phyloP scores from a whole-genome alignment of 2,888 invertebrate genomes.

The Ophion obscuratus region DNA sequence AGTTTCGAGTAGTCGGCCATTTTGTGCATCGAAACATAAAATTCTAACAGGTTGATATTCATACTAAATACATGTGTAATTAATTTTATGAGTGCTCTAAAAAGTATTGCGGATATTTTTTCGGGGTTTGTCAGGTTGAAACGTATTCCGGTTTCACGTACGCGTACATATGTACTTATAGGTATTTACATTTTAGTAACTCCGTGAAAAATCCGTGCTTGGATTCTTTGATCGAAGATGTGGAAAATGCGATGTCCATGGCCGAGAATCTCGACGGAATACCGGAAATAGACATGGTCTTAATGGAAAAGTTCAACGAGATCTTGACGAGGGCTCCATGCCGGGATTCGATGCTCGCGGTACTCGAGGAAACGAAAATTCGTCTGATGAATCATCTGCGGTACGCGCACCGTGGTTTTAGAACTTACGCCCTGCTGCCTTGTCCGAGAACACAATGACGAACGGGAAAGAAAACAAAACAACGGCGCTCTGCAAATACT shows the following conservation, averaged over 20 bases:
- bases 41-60: no score
- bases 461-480: background rate
- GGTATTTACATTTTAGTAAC: slow-evolving; percentile 65
- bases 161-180: background rate
- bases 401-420: slow-evolving; percentile 73
- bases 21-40: no score
- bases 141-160: background rate
- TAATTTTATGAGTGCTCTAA: no score
- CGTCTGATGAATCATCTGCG: slow-evolving; percentile 71
- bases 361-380: slow-evolving; percentile 72
- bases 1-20: no score
- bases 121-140: background rate
- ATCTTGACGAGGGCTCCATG: slow-evolving; percentile 66
- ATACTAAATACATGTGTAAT: no score
- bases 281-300: slow-evolving; percentile 72
- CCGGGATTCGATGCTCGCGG: slow-evolving; percentile 67
- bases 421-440: slow-evolving; percentile 71
- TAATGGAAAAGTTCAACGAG: slow-evolving; percentile 71
- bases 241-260: slow-evolving; percentile 65
- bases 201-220: slow-evolving; percentile 59
- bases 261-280: slow-evolving; percentile 74
- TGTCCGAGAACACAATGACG: slow-evolving; percentile 74
- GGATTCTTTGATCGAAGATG: slow-evolving; percentile 68
- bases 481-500: background rate
- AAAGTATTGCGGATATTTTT: background rate